Evolutionary conservation across 2,888 invertebrate species (phyloP).

Genomic region (Lacanobia wlatinum): DNA sequence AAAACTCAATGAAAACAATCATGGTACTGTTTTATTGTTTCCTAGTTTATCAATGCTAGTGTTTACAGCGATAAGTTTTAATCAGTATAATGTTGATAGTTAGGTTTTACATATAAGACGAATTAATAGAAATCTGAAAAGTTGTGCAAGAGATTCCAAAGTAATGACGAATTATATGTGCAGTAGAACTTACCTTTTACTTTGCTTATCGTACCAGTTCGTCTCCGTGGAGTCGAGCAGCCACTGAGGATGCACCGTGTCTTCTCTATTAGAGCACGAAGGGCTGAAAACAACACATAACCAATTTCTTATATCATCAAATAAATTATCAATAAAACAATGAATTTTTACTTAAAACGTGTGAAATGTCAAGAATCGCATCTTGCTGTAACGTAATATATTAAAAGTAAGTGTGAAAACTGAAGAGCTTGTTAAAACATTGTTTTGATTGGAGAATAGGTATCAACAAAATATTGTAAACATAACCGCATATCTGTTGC

Average conservation of each 20-base stretch:
- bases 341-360: background rate
- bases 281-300: slow-evolving; percentile 74
- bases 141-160: background rate
- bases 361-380: background rate
- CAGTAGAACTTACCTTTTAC: slow-evolving; percentile 73
- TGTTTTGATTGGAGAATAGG: slow-evolving; percentile 58
- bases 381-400: background rate
- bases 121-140: background rate
- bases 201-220: slow-evolving; percentile 91
- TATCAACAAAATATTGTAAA: slow-evolving; percentile 71
- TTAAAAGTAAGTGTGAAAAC: too few relatives aligned
- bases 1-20: background rate
- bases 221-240: slow-evolving; percentile 91
- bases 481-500: slow-evolving; percentile 59
- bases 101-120: too few relatives aligned
- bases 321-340: background rate
- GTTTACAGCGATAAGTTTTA: too few relatives aligned
- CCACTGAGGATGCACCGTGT: slow-evolving; percentile 92
- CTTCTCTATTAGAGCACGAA: slow-evolving; percentile 90
- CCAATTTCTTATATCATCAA: background rate
- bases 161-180: background rate
- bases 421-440: background rate
- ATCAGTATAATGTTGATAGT: too few relatives aligned
- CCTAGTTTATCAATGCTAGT: background rate
- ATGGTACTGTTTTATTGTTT: background rate